Conservation (phyloP, 2,888 invertebrate species). For the Epirrita christyi region DNA sequence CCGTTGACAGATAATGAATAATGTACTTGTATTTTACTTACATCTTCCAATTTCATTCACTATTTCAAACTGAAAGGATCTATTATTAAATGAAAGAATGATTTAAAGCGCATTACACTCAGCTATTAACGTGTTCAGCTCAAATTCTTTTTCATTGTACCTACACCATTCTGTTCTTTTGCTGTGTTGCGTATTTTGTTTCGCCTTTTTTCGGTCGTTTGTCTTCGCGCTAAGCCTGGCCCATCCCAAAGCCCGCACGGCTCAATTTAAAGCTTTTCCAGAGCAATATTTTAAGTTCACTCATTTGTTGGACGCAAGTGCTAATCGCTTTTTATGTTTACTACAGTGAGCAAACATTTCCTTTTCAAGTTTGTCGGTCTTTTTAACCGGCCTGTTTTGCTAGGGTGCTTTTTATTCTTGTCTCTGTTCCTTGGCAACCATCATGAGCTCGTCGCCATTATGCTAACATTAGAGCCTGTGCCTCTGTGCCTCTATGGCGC, state of each 20-base stretch:
- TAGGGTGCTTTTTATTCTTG: background rate
- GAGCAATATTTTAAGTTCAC: conserved; percentile 57
- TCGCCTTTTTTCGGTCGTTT: conserved; percentile 59
- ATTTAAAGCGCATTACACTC: too few species aligned
- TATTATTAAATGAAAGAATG: too few species aligned
- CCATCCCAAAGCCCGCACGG: conserved; percentile 53
- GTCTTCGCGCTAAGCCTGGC: conserved; percentile 55
- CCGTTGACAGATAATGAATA: too few species aligned
- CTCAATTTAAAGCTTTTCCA: conserved; percentile 58
- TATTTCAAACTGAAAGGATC: too few species aligned
- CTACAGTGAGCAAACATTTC: conserved; percentile 23
- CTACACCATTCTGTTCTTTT: conserved; percentile 24
- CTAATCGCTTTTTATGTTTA: conserved; percentile 40
- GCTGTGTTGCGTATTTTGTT: conserved; percentile 30
- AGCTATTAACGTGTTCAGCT: too few species aligned
- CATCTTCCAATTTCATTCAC: too few species aligned
- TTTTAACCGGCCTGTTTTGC: conserved; percentile 1
- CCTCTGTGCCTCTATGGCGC: too few species aligned
- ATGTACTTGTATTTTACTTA: too few species aligned
- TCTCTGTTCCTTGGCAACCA: background rate
- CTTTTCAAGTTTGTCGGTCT: conserved; percentile 5
- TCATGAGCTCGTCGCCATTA: background rate
- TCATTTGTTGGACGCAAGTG: conserved; percentile 52
- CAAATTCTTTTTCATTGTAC: conserved; percentile 18
- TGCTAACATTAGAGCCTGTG: background rate